Base-by-base conservation (phyloP, 2,888 invertebrate genomes). In the Gasteruption jaculator region DNA sequence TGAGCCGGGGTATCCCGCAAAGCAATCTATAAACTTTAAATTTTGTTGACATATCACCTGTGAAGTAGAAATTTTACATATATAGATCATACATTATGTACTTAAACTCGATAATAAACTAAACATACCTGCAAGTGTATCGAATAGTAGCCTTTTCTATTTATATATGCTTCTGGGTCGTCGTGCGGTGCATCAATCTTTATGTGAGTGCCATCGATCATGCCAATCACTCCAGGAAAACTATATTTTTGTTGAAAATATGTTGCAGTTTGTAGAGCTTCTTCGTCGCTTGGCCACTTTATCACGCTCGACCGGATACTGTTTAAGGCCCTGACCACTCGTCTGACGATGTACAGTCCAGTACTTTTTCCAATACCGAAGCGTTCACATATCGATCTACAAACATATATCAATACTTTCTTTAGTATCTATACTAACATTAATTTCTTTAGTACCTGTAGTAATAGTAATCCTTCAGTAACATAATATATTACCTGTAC, bases 131-230 rank as follows among this genome's bases (percentile, higher is more conserved):
- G 46, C 10, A 46, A 29, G 34, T 46, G 41, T 5, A 52, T 48
- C 2, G 50, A 48, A 31, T 52, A 43, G 30, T 43, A 31, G 16
- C 41, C 38, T 15, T 52, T 50, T 14, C 50, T 29, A 33, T 51
- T 53, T 6, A 47, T 25, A 15, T 51, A 53, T 5, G 40, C 25
- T 12, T 50, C 45, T n/a, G 48, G 41, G 15, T 49, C 16, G 5
- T 37, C 42, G 10, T 27, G 25, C 5, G 46, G 38, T 7, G 42
- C 38, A 25, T 31, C 4, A 25, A 47, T 50, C 6, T 38, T 38
- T 7, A 52, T 48, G 16, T 45, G 45, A 2, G 49, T 48, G 1
- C 49, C 50, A 43, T 50, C 52, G 26, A 50, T 41, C 5, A 45
- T 43, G 11, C 48, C 52, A 11, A 52, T 44, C 4, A 48, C 44